These are phyloP conservation scores for Yponomeuta cagnagella DNA, from an alignment of 2,888 invertebrate species.

Conservation along the genomic window DNA sequence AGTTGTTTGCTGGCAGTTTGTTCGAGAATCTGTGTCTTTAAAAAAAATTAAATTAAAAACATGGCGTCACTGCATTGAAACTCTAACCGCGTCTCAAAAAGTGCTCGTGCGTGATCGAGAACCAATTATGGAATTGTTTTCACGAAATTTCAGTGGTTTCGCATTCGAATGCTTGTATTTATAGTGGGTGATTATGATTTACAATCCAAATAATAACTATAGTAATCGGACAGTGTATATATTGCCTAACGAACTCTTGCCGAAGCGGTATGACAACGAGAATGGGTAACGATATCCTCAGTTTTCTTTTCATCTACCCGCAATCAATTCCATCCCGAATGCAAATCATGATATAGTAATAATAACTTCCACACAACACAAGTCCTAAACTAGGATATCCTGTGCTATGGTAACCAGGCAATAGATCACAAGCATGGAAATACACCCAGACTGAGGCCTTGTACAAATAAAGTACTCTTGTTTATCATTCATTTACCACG, in stretches of 20 bases:
- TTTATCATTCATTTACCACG: no score
- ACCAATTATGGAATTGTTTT: background rate
- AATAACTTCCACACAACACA: no score
- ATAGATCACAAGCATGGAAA: no score
- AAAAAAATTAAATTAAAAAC: background rate
- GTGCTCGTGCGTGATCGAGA: background rate
- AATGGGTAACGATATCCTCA: slow-evolving; percentile 44
- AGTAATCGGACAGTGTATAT: slow-evolving; percentile 67
- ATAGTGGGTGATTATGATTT: slow-evolving; percentile 12
- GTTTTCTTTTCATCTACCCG: background rate
- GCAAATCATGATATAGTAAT: no score
- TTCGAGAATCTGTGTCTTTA: background rate
- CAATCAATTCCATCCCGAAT: background rate
- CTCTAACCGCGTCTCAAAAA: background rate
- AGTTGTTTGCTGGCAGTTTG: background rate
- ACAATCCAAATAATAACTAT: slow-evolving; percentile 42
- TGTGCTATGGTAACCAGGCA: no score
- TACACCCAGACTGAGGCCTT: no score
- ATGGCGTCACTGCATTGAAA: background rate
- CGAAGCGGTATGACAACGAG: slow-evolving; percentile 61
- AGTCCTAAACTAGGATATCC: no score
- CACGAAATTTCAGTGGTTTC: background rate
- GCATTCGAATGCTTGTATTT: background rate
- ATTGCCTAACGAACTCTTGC: slow-evolving; percentile 65
- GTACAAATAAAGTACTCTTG: no score